Percentiles rank a stretch among this genome's conserved stretches.
These are phyloP conservation scores for Puma concolor DNA, from an alignment of 2,113 vertebrate species.

Conservation along the genomic window DNA sequence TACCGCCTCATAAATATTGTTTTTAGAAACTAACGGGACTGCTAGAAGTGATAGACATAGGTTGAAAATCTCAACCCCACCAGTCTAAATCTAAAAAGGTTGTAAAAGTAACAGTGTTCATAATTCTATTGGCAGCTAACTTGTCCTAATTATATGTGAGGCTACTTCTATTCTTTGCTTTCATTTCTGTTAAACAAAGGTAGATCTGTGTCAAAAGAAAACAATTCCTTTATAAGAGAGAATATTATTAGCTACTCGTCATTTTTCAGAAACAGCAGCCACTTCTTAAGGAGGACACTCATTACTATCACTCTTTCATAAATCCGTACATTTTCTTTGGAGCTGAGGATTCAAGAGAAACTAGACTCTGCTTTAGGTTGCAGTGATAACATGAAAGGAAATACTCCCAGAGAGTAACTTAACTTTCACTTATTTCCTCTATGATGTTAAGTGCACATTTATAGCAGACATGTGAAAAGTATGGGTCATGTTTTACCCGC, in stretches of 20 bases:
- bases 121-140: not conserved
- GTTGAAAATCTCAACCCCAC: not conserved
- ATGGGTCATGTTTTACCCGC: not conserved
- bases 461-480: not conserved
- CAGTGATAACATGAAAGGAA: not conserved
- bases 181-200: not conserved
- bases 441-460: not conserved
- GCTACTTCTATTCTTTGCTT: not conserved
- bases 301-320: not conserved
- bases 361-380: not conserved
- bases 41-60: not conserved
- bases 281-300: not conserved
- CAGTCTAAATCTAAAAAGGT: not conserved
- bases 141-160: not conserved
- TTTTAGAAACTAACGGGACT: not conserved
- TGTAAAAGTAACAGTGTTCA: not conserved
- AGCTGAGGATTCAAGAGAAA: not conserved
- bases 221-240: not conserved
- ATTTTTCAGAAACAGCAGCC: not conserved
- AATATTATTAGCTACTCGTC: not conserved
- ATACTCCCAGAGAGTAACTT: not conserved
- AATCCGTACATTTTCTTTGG: not conserved
- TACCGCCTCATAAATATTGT: not conserved
- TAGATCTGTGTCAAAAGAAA: not conserved
- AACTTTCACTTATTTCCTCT: not conserved